Evolutionary conservation across 2,888 invertebrate genomes (phyloP).

Genomic region (Stenotaenia linearis): DNA sequence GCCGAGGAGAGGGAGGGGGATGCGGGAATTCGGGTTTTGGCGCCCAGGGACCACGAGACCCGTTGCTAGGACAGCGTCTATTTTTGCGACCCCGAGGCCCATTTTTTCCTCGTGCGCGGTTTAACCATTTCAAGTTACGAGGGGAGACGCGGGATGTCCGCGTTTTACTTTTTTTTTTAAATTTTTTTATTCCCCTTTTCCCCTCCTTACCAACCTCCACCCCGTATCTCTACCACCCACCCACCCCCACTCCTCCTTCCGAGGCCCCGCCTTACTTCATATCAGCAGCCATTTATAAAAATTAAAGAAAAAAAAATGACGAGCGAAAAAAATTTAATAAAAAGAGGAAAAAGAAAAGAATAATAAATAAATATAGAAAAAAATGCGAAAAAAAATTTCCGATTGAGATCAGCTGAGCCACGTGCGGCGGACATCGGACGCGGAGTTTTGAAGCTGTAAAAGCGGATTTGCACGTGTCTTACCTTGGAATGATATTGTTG

Average conservation of each 20-base stretch:
- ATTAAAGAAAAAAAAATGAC: constrained; percentile 26
- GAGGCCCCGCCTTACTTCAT: not conserved
- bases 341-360: constrained; percentile 7
- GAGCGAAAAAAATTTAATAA: not conserved
- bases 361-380: not conserved
- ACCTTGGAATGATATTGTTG: constrained; percentile 38
- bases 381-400: not conserved
- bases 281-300: constrained; percentile 16
- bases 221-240: not conserved
- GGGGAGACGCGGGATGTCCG: constrained; percentile 15
- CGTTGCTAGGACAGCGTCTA: constrained; percentile 28
- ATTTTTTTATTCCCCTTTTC: not conserved
- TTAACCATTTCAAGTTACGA: constrained; percentile 24
- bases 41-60: constrained; percentile 27
- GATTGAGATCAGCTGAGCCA: constrained; percentile 26
- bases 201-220: not conserved
- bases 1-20: constrained; percentile 17
- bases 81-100: constrained; percentile 30
- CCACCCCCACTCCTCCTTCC: not conserved
- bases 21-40: constrained; percentile 21
- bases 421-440: constrained; percentile 6
- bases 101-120: constrained; percentile 27
- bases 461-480: constrained; percentile 17
- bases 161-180: constrained; percentile 13
- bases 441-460: not conserved